Percentiles rank a stretch among this genome's conserved stretches.
phyloP scores from a whole-genome alignment of 2,888 invertebrate genomes.

The Molorchus minor region DNA sequence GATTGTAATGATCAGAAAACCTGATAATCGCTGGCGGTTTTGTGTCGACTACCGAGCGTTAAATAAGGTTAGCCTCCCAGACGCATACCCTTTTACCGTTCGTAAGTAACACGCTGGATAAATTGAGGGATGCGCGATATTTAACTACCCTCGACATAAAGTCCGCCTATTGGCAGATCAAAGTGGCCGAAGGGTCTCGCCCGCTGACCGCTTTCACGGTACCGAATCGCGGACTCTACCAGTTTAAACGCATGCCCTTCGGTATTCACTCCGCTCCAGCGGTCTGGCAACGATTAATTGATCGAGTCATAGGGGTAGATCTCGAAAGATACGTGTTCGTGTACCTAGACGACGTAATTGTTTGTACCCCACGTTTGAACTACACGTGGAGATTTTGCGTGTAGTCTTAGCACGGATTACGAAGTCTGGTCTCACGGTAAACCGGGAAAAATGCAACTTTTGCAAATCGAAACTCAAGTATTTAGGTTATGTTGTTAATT shows the following conservation, averaged over 20 bases:
- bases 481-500: neutral
- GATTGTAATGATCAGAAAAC: constrained; percentile 49
- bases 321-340: neutral
- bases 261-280: constrained; percentile 34
- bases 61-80: constrained; percentile 35
- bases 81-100: constrained; percentile 38
- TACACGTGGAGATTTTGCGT: neutral
- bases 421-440: neutral
- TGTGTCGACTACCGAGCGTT: constrained; percentile 41
- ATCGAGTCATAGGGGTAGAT: neutral
- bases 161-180: constrained; percentile 49
- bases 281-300: neutral
- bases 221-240: constrained; percentile 44
- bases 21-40: constrained; percentile 43
- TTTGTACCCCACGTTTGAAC: neutral
- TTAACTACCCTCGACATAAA: constrained; percentile 49
- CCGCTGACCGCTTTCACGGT: constrained; percentile 31
- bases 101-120: constrained; percentile 29
- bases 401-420: neutral
- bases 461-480: neutral
- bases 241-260: constrained; percentile 52
- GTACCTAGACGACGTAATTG: neutral
- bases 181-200: constrained; percentile 34
- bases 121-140: constrained; percentile 37
- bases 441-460: neutral